phyloP scores from a whole-genome alignment of 1,140 invertebrate species.

The Mamestra configurata region DNA sequence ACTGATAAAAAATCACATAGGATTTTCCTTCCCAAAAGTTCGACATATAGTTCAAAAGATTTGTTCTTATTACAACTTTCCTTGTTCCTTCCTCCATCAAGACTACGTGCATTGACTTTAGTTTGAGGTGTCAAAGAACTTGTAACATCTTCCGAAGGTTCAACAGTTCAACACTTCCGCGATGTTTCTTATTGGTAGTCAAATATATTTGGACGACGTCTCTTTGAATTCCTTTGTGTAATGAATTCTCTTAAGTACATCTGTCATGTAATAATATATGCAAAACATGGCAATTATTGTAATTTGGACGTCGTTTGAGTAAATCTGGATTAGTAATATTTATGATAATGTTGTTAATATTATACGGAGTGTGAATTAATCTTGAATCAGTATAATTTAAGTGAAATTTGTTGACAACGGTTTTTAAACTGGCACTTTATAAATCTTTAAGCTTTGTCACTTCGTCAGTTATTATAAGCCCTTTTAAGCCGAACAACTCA shows the following conservation, averaged over 20 bases:
- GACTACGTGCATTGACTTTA: conserved; percentile 16
- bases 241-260: background rate
- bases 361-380: background rate
- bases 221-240: background rate
- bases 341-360: conserved; percentile 6
- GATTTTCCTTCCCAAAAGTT: background rate
- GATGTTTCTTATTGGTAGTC: background rate
- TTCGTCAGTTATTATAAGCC: too few species aligned
- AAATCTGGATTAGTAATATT: conserved; percentile 25
- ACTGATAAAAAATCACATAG: background rate
- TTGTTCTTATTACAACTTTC: background rate
- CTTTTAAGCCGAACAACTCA: too few species aligned
- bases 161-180: background rate
- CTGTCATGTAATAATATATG: background rate
- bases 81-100: background rate
- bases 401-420: background rate
- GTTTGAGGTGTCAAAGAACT: conserved; percentile 23
- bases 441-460: background rate
- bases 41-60: background rate
- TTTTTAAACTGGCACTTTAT: background rate
- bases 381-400: background rate
- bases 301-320: background rate
- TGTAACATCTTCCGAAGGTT: background rate
- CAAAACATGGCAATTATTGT: background rate
- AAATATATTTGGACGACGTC: background rate